Evolutionary conservation across 2,888 invertebrate genomes (phyloP).

Genomic region (Eucera pruinosa): DNA sequence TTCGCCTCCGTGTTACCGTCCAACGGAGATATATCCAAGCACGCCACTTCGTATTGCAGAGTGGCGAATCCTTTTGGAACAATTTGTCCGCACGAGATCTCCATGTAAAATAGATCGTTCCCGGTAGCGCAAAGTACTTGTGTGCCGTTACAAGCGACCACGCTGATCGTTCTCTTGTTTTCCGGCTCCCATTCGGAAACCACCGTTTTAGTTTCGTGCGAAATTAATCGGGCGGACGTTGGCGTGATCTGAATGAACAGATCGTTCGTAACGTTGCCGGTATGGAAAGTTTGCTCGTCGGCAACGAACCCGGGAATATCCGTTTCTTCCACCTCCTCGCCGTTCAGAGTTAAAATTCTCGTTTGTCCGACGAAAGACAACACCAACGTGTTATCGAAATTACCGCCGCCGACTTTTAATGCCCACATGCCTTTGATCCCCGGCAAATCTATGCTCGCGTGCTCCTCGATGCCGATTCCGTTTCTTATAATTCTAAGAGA

Average conservation of each 20-base stretch:
- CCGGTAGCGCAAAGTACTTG: conserved; percentile 95
- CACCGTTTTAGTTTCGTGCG: conserved; percentile 88
- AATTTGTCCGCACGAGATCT: conserved; percentile 88
- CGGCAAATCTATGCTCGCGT: conserved; percentile 97
- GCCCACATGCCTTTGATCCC: conserved; percentile 99
- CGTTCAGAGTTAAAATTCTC: conserved; percentile 93
- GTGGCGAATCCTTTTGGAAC: conserved; percentile 88
- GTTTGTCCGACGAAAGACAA: conserved; percentile 99
- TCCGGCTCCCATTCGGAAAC: conserved; percentile 90
- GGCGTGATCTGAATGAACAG: conserved; percentile 93
- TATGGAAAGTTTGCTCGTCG: conserved; percentile 97
- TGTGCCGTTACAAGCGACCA: conserved; percentile 92
- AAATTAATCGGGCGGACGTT: conserved; percentile 89
- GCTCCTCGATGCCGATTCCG: conserved; percentile 99
- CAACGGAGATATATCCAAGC: conserved; percentile 95
- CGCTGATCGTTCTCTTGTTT: conserved; percentile 91
- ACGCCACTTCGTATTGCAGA: conserved; percentile 97
- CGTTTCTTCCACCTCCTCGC: conserved; percentile 99
- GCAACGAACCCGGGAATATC: conserved; percentile 96
- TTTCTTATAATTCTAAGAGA: conserved; percentile 98
- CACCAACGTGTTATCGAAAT: conserved; percentile 94
- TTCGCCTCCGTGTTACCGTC: conserved; percentile 88
- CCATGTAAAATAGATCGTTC: conserved; percentile 93
- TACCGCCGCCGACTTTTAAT: conserved; percentile 89
- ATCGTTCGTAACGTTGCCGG: conserved; percentile 94